Base-by-base conservation (phyloP, 2,888 invertebrate species). In the Allygus modestus region DNA sequence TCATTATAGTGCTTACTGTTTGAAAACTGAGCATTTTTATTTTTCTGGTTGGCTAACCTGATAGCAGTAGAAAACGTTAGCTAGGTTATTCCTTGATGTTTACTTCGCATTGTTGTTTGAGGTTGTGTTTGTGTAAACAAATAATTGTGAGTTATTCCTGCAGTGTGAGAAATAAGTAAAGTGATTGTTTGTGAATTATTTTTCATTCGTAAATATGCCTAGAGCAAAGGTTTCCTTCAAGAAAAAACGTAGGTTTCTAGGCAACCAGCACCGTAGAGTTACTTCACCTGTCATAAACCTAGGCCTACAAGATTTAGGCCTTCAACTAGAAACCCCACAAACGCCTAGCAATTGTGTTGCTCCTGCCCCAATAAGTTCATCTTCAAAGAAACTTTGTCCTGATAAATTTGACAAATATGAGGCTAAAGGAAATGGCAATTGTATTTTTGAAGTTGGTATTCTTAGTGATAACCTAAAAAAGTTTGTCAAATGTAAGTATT, bases 401-500 rank as follows among this genome's bases (percentile, higher is more conserved):
- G 37, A 37, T n/a, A 12, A 20, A 11, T 43, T 77, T 54, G 54
- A 79, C 4, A 26, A 20, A 11, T 79, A 54, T 51, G n/a, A 79
- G 41, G 28, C 31, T 51, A 4, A 15, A 79, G 79, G 79, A 37
- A 54, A 51, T 51, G 79, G 79, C 12, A 79, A 79, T 79, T 51
- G 51, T 28, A 79, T 79, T 15, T 79, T 26, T 31, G 54, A 79
- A 9, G 20, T 79, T n/a, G 79, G 26, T 31, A 4, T 79, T 1
- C 79, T 79, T 31, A 79, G 54, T 79, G 11, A 46, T 37, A 28
- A 5, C 20, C 23, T 81, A 58, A 81, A 58, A 58, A 12, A 20
- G 17, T 58, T 81, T 81, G 81, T 81, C 12, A 11, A 20, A 1
- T 81, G 33, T n/a, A 61, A 58, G 26, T 12, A 37, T 12, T 81